Evolutionary conservation across 2,797 vertebrate genomes (phyloP).

Genomic region (Mus caroli): DNA sequence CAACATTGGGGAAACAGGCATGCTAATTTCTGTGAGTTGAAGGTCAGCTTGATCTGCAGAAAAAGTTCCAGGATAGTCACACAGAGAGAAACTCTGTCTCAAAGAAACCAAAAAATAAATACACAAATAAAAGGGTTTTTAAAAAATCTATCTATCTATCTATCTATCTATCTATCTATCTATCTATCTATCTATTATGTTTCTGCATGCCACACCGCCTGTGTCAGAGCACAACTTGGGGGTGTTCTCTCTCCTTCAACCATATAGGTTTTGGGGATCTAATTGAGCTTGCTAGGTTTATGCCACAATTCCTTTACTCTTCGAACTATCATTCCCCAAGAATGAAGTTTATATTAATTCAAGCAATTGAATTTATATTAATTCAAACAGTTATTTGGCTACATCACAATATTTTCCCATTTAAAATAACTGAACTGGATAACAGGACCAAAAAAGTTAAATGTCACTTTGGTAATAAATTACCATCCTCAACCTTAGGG

Average conservation of each 20-base stretch:
- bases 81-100: not conserved
- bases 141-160: not conserved
- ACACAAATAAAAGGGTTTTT: not conserved
- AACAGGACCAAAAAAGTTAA: not conserved
- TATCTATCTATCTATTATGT: not conserved
- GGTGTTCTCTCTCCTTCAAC: not conserved
- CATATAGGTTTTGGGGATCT: not conserved
- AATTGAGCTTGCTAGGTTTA: not conserved
- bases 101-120: not conserved
- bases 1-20: not conserved
- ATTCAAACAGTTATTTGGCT: not conserved
- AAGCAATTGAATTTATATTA: not conserved
- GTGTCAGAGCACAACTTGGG: not conserved
- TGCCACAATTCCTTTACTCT: not conserved
- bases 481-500: not conserved
- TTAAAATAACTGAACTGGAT: constrained; percentile 14
- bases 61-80: not conserved
- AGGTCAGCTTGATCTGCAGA: not conserved
- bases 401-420: not conserved
- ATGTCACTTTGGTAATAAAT: not conserved
- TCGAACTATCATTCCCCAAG: not conserved
- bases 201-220: not conserved
- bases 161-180: not conserved
- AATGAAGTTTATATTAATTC: not conserved
- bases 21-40: not conserved